phyloP scores from a whole-genome alignment of 2,113 vertebrate genomes.

The Lates calcarifer region DNA sequence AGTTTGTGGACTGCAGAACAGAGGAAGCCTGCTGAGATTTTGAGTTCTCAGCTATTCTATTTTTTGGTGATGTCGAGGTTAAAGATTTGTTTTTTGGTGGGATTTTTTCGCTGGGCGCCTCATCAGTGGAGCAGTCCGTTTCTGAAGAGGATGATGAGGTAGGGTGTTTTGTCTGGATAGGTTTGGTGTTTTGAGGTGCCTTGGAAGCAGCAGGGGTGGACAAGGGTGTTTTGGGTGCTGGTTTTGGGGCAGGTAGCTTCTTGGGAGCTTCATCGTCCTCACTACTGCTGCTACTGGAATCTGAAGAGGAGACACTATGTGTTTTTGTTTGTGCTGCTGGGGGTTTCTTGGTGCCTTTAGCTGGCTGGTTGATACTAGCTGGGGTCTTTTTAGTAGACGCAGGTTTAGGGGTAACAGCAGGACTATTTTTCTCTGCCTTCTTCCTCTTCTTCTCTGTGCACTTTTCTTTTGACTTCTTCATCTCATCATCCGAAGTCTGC shows the following conservation, averaged over 20 bases:
- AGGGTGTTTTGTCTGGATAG: neutral
- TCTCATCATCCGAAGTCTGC: slow-evolving; percentile 1
- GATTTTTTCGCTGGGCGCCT: neutral
- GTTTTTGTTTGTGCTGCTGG: slow-evolving; percentile 5
- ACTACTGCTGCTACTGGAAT: slow-evolving; percentile 70
- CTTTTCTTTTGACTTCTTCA: neutral
- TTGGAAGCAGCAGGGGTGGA: slow-evolving; percentile 31
- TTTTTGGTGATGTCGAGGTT: neutral
- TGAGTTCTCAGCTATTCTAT: neutral
- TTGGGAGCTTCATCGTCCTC: slow-evolving; percentile 55
- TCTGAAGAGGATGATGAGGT: slow-evolving; percentile 54
- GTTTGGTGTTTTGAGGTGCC: slow-evolving; percentile 2
- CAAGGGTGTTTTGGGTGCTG: slow-evolving; percentile 34
- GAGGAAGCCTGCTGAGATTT: neutral
- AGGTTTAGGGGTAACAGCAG: slow-evolving; percentile 5
- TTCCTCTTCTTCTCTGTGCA: slow-evolving; percentile 54
- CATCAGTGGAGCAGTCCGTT: slow-evolving; percentile 55
- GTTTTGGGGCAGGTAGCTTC: slow-evolving; percentile 36
- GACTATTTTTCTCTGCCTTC: neutral
- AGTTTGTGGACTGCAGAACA: neutral
- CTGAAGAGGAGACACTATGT: slow-evolving; percentile 39
- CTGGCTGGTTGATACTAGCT: neutral
- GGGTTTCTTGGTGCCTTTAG: slow-evolving; percentile 51
- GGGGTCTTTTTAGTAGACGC: neutral
- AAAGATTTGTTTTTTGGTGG: slow-evolving; percentile 21